Percentiles rank a stretch among this genome's conserved stretches.
phyloP scores from a whole-genome alignment of 2,797 vertebrate genomes.

The Amniataba percoides region DNA sequence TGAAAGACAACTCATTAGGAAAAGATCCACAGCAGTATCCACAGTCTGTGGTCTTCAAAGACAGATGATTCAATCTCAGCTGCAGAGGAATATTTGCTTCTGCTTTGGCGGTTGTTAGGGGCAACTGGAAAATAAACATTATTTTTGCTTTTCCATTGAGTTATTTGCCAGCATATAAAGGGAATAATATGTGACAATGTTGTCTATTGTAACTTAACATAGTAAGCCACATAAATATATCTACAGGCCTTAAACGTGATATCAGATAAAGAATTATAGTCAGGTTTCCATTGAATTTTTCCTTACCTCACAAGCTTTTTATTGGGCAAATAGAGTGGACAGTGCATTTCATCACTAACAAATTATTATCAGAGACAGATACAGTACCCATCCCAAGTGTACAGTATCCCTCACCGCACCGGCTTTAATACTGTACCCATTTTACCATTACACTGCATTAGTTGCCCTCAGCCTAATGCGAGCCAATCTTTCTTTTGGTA shows the following conservation, averaged over 20 bases:
- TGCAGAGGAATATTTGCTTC: conserved; percentile 31
- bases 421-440: conserved; percentile 19
- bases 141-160: conserved; percentile 10
- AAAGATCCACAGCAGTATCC: conserved; percentile 41
- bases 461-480: conserved; percentile 3
- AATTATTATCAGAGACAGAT: conserved; percentile 3
- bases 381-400: neutral
- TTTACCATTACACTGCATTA: conserved; percentile 18
- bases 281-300: neutral
- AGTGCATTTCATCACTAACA: conserved; percentile 9
- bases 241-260: neutral
- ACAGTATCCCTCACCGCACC: conserved; percentile 25
- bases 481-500: conserved; percentile 29
- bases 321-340: neutral
- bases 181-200: conserved; percentile 11
- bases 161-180: conserved; percentile 15
- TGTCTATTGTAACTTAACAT: neutral
- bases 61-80: conserved; percentile 40
- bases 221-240: neutral
- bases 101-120: conserved; percentile 25
- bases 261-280: neutral
- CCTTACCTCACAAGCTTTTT: neutral
- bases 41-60: conserved; percentile 54
- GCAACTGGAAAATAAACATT: conserved; percentile 34
- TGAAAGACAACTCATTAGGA: conserved; percentile 55